Percentiles rank a stretch among this genome's conserved stretches.
phyloP scores from a whole-genome alignment of 2,797 vertebrate genomes.

The Parambassis ranga region DNA sequence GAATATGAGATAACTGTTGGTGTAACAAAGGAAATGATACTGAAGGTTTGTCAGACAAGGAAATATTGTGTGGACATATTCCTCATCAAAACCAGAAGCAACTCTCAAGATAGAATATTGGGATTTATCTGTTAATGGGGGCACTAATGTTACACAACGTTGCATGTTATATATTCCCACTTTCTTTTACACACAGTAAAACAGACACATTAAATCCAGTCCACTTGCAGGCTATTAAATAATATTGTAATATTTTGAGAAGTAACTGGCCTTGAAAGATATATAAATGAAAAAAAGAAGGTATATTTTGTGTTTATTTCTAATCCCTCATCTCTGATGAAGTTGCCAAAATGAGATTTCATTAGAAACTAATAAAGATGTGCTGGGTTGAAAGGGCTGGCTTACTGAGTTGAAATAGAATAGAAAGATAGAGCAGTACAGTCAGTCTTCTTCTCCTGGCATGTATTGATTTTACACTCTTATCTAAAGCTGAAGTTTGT shows the following conservation, averaged over 20 bases:
- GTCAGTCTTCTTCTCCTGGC: slow-evolving; percentile 1
- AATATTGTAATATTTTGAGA: neutral
- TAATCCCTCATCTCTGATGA: neutral
- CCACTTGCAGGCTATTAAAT: too few species aligned
- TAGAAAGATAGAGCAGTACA: neutral
- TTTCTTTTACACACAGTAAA: too few species aligned
- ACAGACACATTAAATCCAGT: too few species aligned
- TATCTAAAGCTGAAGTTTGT: slow-evolving; percentile 4
- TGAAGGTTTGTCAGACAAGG: too few species aligned
- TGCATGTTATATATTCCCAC: too few species aligned
- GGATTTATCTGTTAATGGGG: slow-evolving; percentile 13
- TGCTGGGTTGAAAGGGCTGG: neutral
- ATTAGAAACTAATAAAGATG: neutral
- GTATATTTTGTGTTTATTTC: neutral
- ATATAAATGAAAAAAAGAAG: too few species aligned
- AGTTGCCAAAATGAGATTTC: slow-evolving; percentile 11
- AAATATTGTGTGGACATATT: too few species aligned
- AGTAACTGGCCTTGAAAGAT: slow-evolving; percentile 18
- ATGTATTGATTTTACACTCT: slow-evolving; percentile 19
- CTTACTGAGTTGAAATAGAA: slow-evolving; percentile 6
- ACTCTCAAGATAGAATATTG: slow-evolving; percentile 10
- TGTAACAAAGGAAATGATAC: neutral
- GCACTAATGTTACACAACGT: slow-evolving; percentile 25
- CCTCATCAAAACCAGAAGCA: slow-evolving; percentile 22
- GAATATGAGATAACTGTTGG: neutral